Percentiles rank a stretch among this genome's conserved stretches.
Conservation (phyloP, 2,888 invertebrate species). For the Cryptocheilus praepositus region DNA sequence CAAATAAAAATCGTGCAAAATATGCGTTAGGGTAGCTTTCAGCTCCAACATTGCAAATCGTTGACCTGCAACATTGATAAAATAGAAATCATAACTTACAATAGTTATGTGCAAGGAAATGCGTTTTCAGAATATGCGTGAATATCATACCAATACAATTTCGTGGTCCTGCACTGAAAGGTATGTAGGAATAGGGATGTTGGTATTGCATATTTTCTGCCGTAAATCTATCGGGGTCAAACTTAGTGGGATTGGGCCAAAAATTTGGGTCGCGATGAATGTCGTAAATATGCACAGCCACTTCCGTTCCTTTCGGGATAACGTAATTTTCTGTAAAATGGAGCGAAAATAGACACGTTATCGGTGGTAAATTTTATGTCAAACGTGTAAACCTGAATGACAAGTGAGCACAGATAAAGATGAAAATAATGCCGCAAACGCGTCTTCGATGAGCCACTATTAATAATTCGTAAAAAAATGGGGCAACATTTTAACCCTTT, state of each 20-base stretch:
- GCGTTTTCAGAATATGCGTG: too few relatives aligned
- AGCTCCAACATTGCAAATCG: constrained; percentile 61
- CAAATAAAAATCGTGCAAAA: constrained; percentile 59
- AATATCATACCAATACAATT: constrained; percentile 80
- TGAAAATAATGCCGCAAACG: too few relatives aligned
- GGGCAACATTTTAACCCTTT: too few relatives aligned
- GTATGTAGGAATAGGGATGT: constrained; percentile 81
- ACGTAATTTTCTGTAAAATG: constrained; percentile 73
- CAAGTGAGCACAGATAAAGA: not conserved
- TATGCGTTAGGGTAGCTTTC: constrained; percentile 52
- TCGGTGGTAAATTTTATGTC: too few relatives aligned
- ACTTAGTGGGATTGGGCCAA: constrained; percentile 81
- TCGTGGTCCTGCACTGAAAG: constrained; percentile 82
- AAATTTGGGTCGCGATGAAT: constrained; percentile 80
- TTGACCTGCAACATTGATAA: constrained; percentile 32
- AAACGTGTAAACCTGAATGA: too few relatives aligned
- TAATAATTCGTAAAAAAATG: not conserved
- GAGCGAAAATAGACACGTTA: too few relatives aligned
- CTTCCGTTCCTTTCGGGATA: constrained; percentile 76
- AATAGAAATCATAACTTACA: too few relatives aligned
- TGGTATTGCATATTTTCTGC: constrained; percentile 75
- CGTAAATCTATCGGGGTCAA: constrained; percentile 82
- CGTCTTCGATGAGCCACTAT: too few relatives aligned
- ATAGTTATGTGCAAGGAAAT: too few relatives aligned
- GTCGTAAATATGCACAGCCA: constrained; percentile 54